phyloP scores from a whole-genome alignment of 2,888 invertebrate species.

The Thecophora atra region DNA sequence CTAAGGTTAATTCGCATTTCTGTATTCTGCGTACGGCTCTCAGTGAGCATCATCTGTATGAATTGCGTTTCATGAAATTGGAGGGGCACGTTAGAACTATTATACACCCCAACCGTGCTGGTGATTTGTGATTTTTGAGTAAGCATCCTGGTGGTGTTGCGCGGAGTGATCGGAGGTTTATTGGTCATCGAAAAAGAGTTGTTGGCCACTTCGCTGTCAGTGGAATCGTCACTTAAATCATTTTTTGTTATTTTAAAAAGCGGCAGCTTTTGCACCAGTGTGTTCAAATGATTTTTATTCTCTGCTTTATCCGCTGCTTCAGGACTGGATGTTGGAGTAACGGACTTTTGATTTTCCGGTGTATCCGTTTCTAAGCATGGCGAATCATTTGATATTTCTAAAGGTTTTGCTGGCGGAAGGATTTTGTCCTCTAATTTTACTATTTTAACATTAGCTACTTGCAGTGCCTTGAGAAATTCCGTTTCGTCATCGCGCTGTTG shows the following conservation, averaged over 20 bases:
- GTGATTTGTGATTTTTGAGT: constrained; percentile 50
- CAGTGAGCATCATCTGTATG: constrained; percentile 70
- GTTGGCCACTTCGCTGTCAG: constrained; percentile 63
- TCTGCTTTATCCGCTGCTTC: constrained; percentile 35
- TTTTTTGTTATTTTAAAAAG: constrained; percentile 54
- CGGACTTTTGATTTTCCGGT: not conserved
- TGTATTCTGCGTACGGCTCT: constrained; percentile 73
- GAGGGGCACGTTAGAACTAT: not conserved
- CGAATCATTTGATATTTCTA: not conserved
- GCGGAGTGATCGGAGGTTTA: constrained; percentile 42
- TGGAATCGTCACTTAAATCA: constrained; percentile 65
- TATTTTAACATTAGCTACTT: constrained; percentile 34
- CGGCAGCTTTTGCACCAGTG: constrained; percentile 69
- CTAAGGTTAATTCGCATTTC: constrained; percentile 74
- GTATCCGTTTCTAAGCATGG: not conserved
- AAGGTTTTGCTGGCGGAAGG: not conserved
- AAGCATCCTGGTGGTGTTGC: constrained; percentile 41
- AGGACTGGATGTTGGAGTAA: not conserved
- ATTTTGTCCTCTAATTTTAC: constrained; percentile 35
- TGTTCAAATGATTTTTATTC: constrained; percentile 60
- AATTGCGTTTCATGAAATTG: constrained; percentile 60
- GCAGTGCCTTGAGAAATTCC: constrained; percentile 43
- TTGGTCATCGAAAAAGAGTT: constrained; percentile 34
- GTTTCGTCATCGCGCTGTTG: constrained; percentile 45
- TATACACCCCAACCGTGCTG: constrained; percentile 28